Conservation (phyloP, 2,113 vertebrate species). For the Sapayoa aenigma region DNA sequence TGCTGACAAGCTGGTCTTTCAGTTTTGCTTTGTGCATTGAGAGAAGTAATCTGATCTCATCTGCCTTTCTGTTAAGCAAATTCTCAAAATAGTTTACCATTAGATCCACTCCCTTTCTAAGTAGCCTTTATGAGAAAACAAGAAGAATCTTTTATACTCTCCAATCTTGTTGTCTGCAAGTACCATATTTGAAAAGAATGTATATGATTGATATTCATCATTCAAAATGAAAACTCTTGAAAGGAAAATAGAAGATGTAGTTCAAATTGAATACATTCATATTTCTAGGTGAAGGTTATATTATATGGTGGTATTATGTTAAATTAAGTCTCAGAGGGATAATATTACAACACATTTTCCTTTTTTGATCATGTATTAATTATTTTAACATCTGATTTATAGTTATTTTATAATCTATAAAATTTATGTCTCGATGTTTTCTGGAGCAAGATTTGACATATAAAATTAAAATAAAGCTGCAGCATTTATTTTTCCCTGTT, state of each 20-base stretch:
- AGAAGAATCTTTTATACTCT: not conserved
- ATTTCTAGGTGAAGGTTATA: slow-evolving; percentile 6
- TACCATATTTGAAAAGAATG: not conserved
- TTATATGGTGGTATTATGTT: not conserved
- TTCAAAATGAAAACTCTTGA: not conserved
- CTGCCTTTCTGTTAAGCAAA: slow-evolving; percentile 75
- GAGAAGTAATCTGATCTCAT: slow-evolving; percentile 77
- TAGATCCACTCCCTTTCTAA: slow-evolving; percentile 72
- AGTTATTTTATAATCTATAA: slow-evolving; percentile 26
- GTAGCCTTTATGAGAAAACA: slow-evolving; percentile 24
- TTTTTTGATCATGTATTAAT: not conserved
- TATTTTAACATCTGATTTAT: slow-evolving; percentile 40
- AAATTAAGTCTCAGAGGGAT: not conserved
- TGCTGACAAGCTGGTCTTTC: slow-evolving; percentile 81
- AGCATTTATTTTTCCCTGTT: not conserved
- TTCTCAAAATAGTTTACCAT: slow-evolving; percentile 77
- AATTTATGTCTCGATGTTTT: not conserved
- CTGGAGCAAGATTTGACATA: not conserved
- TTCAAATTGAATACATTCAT: not conserved
- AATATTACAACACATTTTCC: not conserved
- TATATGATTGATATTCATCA: not conserved
- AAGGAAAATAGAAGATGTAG: not conserved
- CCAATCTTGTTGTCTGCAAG: not conserved
- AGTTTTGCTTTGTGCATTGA: slow-evolving; percentile 70
- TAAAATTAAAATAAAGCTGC: not conserved